Evolutionary conservation across 2,888 invertebrate genomes (phyloP).

Genomic region (Tinea semifulvella): DNA sequence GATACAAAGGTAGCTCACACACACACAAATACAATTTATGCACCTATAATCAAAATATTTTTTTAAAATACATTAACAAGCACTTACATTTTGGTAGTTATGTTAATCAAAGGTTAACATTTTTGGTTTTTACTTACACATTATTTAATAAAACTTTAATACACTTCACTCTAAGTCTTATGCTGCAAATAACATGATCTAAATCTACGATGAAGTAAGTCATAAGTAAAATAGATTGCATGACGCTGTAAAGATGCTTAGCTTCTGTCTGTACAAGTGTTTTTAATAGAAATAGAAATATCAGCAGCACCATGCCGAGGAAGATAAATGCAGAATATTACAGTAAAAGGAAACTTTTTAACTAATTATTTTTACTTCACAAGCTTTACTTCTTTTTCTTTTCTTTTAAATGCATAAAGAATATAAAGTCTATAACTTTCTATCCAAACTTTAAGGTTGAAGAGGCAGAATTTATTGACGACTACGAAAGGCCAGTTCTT

Average conservation of each 20-base stretch:
- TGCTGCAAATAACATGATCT: slow-evolving; percentile 3
- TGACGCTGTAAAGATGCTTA: slow-evolving; percentile 32
- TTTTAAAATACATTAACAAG: too few relatives aligned
- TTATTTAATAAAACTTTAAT: too few relatives aligned
- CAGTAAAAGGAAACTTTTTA: background rate
- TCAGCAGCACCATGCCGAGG: background rate
- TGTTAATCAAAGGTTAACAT: too few relatives aligned
- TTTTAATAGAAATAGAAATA: background rate
- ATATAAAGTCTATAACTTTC: too few relatives aligned
- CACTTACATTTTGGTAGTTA: too few relatives aligned
- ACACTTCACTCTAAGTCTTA: slow-evolving; percentile 15
- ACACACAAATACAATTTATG: background rate
- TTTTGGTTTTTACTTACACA: too few relatives aligned
- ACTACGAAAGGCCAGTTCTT: slow-evolving; percentile 79
- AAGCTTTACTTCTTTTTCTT: background rate
- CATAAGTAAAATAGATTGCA: slow-evolving; percentile 22
- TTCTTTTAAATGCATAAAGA: too few relatives aligned
- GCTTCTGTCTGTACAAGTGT: slow-evolving; percentile 23
- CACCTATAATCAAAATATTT: background rate
- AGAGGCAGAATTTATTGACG: slow-evolving; percentile 65
- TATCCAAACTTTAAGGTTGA: slow-evolving; percentile 41
- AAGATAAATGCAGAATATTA: background rate
- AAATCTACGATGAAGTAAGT: slow-evolving; percentile 18
- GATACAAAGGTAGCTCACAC: slow-evolving; percentile 44
- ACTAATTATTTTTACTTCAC: background rate